These are phyloP conservation scores for Ganaspis brasiliensis DNA, from an alignment of 2,888 invertebrate genomes.

Conservation along the genomic window DNA sequence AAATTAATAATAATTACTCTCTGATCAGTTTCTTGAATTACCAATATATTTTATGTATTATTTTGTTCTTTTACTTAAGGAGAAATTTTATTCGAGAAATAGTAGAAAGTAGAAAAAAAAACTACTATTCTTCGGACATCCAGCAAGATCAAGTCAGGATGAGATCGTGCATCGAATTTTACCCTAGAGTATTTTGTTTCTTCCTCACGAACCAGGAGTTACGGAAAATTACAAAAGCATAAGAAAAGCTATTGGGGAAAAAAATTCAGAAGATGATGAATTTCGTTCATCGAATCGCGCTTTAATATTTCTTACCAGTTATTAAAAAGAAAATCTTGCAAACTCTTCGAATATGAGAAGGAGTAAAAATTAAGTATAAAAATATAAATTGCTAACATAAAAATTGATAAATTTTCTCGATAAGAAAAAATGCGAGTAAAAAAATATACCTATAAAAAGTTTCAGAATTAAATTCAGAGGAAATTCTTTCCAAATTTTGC, in stretches of 20 bases:
- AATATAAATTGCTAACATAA: too few relatives aligned
- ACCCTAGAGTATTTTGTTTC: constrained; percentile 57
- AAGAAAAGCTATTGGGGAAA: constrained; percentile 56
- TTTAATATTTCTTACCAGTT: neutral
- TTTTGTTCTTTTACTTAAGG: too few relatives aligned
- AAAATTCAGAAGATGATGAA: constrained; percentile 3
- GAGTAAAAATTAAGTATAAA: too few relatives aligned
- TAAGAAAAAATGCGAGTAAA: too few relatives aligned
- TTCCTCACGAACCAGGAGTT: constrained; percentile 57
- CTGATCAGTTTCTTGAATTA: too few relatives aligned
- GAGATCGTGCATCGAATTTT: constrained; percentile 55
- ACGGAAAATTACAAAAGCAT: constrained; percentile 52
- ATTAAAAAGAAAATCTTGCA: neutral
- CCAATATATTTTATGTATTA: too few relatives aligned
- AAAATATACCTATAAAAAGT: too few relatives aligned
- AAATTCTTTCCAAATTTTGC: too few relatives aligned
- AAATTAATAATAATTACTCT: too few relatives aligned
- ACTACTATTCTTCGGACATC: constrained; percentile 12
- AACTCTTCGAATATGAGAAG: neutral
- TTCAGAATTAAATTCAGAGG: too few relatives aligned
- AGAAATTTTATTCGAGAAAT: neutral
- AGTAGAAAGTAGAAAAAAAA: neutral
- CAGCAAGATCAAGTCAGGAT: constrained; percentile 14
- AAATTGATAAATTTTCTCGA: too few relatives aligned
- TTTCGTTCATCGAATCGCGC: constrained; percentile 38